Percentiles rank a stretch among this genome's conserved stretches.
These are phyloP conservation scores for Chironomus riparius DNA, from an alignment of 2,888 invertebrate species.

Conservation along the genomic window DNA sequence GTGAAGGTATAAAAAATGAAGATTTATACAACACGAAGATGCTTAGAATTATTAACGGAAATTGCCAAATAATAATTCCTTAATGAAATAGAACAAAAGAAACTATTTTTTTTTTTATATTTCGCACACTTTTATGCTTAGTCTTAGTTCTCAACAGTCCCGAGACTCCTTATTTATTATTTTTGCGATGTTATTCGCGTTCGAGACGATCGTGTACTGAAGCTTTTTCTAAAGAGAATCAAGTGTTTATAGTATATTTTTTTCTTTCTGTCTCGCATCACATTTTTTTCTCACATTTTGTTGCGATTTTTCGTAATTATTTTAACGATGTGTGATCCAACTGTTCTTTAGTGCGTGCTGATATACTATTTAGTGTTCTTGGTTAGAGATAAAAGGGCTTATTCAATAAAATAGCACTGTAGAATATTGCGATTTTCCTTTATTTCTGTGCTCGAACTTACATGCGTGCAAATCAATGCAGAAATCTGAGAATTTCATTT, in stretches of 20 bases:
- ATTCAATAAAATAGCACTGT: too few species aligned
- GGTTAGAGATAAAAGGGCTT: neutral
- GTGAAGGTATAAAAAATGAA: neutral
- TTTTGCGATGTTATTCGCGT: conserved; percentile 9
- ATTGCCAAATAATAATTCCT: neutral
- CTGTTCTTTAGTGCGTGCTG: neutral
- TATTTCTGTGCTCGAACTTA: neutral
- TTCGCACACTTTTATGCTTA: neutral
- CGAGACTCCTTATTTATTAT: neutral
- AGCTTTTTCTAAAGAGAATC: neutral
- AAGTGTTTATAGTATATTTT: conserved; percentile 5
- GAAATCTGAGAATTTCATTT: neutral
- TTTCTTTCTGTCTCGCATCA: neutral
- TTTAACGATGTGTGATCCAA: neutral
- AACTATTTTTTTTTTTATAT: neutral
- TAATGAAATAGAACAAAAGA: neutral
- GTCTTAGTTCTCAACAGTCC: neutral
- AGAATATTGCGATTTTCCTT: too few species aligned
- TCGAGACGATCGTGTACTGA: conserved; percentile 6
- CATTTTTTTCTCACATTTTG: neutral
- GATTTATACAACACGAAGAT: neutral
- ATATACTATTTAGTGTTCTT: neutral
- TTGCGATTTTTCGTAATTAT: neutral
- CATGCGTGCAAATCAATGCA: neutral
- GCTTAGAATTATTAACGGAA: neutral